Base-by-base conservation (phyloP, 2,797 vertebrate genomes). In the Podarcis siculus region DNA sequence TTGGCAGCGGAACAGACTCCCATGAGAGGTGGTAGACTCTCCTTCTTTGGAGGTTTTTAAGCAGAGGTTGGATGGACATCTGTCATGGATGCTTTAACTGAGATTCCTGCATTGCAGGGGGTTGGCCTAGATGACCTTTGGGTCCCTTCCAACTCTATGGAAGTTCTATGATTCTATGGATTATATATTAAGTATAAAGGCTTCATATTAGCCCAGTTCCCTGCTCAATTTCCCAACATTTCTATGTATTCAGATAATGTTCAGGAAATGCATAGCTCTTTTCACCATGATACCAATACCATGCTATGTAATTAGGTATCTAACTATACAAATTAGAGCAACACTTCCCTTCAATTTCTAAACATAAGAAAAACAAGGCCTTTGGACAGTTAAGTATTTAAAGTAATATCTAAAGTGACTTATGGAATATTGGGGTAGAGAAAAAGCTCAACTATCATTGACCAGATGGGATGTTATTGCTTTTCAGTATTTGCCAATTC, bases 381-480 rank as follows among this genome's bases (percentile, higher is more conserved):
- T 90, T 90, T 82, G 77, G 75, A 90, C 82, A 93, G 55, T 84
- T 42, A 79, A 75, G 82, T 92, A 89, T 76, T 91, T 90, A 79
- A 82, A 93, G 92, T 84, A 92, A 35, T 91, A 75, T 67, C 76
- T 87, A 90, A 94, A 89, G 80, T 85, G 58, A 93, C 90, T 96
- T 95, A 95, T 89, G 93, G 85, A 96, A 90, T 95, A 96, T 93
- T 89, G 94, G 84, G 92, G 89, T 94, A 95, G 93, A 94, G 95
- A 96, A 94, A 96, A 94, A 96, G 86, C 27, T 85, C 89, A 87
- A 93, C 94, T 94, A 90, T 94, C 95, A 86, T 89, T 94, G 94
- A 96, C 94, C 96, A 97, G 95, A 97, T 96, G 96, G 96, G 89
- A 95, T 96, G 89, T 92, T 95, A 94, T 94, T 91, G 94, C 95